These are phyloP conservation scores for Geotrupes spiniger DNA, from an alignment of 2,888 invertebrate species.

Conservation along the genomic window DNA sequence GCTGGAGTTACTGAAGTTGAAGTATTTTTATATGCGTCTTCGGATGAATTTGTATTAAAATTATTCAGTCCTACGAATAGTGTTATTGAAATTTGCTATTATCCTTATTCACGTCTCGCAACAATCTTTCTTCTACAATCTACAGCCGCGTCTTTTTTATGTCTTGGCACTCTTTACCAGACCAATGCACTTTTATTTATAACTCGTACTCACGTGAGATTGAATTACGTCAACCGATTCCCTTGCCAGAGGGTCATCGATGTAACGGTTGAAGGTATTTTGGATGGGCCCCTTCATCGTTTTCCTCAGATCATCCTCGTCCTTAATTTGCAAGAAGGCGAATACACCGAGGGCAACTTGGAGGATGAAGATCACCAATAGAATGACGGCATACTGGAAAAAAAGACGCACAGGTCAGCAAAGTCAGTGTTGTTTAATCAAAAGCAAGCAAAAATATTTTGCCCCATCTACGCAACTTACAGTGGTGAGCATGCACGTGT, in stretches of 20 bases:
- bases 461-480: constrained; percentile 28
- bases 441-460: neutral
- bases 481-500: constrained; percentile 41
- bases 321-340: constrained; percentile 63
- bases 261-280: constrained; percentile 53
- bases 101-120: no score
- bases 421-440: no score
- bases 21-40: no score
- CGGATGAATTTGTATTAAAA: no score
- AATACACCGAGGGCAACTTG: constrained; percentile 70
- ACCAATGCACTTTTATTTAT: no score
- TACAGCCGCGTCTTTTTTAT: no score
- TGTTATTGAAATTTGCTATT: no score
- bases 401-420: constrained; percentile 17
- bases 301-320: constrained; percentile 53
- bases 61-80: no score
- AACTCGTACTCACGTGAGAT: constrained; percentile 55
- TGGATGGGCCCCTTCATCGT: constrained; percentile 34
- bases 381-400: constrained; percentile 69
- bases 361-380: constrained; percentile 68
- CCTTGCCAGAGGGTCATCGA: constrained; percentile 49
- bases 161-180: no score
- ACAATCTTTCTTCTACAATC: no score
- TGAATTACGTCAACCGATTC: constrained; percentile 64
- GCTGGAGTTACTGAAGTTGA: no score